Conservation (phyloP, 1,140 invertebrate species). For the Ladona fulva region DNA sequence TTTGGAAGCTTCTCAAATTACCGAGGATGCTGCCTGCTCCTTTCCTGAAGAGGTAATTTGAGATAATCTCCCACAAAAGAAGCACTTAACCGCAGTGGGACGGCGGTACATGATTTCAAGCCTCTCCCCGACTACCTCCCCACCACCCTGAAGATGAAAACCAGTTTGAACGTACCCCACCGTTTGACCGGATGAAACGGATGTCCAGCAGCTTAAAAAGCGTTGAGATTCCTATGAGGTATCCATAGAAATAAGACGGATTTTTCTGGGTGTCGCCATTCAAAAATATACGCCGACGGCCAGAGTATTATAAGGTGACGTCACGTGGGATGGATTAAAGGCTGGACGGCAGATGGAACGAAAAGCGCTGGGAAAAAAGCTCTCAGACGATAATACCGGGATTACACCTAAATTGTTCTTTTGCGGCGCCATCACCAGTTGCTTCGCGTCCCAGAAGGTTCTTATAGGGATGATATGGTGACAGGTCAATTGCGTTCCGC, state of each 20-base stretch:
- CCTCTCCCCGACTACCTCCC: neutral
- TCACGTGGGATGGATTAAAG: neutral
- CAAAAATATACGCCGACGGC: neutral
- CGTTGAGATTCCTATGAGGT: neutral
- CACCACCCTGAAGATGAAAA: neutral
- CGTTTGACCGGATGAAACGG: neutral
- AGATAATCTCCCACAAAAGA: conserved; percentile 9
- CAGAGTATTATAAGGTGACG: neutral
- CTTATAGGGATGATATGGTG: neutral
- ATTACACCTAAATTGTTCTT: conserved; percentile 2
- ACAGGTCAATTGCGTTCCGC: no score
- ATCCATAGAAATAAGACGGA: neutral
- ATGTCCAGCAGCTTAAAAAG: neutral
- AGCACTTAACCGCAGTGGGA: neutral
- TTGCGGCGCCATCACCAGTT: neutral
- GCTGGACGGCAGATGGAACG: neutral
- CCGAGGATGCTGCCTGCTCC: neutral
- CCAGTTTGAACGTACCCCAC: neutral
- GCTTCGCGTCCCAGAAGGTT: neutral
- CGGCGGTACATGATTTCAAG: neutral
- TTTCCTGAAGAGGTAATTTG: neutral
- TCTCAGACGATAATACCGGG: neutral
- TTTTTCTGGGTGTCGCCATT: neutral
- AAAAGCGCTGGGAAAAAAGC: neutral
- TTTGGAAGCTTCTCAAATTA: neutral